Percentiles rank a stretch among this genome's conserved stretches.
phyloP scores from a whole-genome alignment of 2,888 invertebrate species.

The Polyommatus icarus region DNA sequence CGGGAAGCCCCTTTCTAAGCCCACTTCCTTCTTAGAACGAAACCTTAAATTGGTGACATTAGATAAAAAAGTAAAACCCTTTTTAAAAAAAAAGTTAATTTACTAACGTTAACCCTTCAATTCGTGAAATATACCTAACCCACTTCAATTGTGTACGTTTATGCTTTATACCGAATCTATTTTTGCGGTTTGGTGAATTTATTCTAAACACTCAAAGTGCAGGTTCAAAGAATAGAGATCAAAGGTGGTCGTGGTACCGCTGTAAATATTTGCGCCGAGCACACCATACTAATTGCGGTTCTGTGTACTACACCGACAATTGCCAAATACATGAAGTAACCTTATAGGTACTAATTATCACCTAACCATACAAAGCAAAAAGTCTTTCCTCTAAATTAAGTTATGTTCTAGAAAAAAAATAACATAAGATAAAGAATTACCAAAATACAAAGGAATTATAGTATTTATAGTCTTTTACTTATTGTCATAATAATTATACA shows the following conservation, averaged over 20 bases:
- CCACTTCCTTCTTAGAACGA: constrained; percentile 25
- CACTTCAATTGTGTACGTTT: neutral
- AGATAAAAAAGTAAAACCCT: neutral
- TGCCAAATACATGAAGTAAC: constrained; percentile 35
- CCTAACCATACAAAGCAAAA: neutral
- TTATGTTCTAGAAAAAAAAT: neutral
- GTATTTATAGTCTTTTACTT: too few species aligned
- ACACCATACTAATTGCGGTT: constrained; percentile 54
- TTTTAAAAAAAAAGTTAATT: neutral
- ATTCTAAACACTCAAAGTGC: neutral
- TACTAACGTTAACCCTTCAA: neutral
- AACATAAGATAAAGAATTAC: neutral
- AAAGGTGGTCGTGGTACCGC: constrained; percentile 43
- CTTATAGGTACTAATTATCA: neutral
- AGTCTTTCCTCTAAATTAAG: neutral
- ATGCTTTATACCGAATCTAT: neutral
- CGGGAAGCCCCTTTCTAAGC: constrained; percentile 27
- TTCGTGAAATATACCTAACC: neutral
- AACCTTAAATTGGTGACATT: neutral
- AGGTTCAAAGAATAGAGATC: constrained; percentile 43
- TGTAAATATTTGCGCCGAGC: constrained; percentile 52
- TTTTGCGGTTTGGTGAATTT: constrained; percentile 20
- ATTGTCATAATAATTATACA: neutral
- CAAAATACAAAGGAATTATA: neutral
- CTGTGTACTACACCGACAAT: constrained; percentile 40